phyloP scores from a whole-genome alignment of 2,888 invertebrate genomes.

The Candidula unifasciata region DNA sequence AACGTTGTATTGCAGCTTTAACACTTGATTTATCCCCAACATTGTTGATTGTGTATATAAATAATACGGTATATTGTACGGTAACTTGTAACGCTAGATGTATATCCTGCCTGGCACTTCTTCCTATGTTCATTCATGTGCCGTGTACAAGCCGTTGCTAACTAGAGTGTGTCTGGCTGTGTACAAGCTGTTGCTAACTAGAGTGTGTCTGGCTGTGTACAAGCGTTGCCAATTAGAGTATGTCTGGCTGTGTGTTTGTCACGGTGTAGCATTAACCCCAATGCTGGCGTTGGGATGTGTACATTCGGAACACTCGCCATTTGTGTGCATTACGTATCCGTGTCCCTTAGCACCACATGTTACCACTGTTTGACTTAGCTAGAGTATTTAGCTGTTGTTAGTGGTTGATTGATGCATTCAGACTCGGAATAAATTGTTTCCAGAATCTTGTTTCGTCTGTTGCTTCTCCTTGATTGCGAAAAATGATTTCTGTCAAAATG shows the following conservation, averaged over 20 bases:
- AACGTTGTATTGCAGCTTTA: too few relatives aligned
- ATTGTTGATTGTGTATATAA: too few relatives aligned
- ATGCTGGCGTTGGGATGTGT: conserved; percentile 40
- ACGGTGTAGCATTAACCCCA: conserved; percentile 20
- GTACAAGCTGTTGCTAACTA: too few relatives aligned
- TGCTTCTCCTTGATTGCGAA: background rate
- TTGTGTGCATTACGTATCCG: background rate
- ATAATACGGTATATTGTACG: too few relatives aligned
- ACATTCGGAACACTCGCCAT: background rate
- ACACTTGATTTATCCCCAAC: too few relatives aligned
- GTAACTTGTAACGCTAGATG: too few relatives aligned
- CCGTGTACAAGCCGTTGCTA: too few relatives aligned
- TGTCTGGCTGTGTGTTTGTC: background rate
- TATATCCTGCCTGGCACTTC: too few relatives aligned
- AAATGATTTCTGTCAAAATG: background rate
- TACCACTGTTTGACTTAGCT: background rate
- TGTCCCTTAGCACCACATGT: conserved; percentile 7
- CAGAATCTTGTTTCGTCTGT: background rate
- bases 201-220: too few relatives aligned
- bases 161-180: too few relatives aligned
- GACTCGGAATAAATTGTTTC: conserved; percentile 33
- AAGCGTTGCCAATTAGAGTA: too few relatives aligned
- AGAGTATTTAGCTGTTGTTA: conserved; percentile 10
- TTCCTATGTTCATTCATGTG: too few relatives aligned
- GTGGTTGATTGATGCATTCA: conserved; percentile 13